Conservation (phyloP, 2,888 invertebrate species). For the Papilio protenor region DNA sequence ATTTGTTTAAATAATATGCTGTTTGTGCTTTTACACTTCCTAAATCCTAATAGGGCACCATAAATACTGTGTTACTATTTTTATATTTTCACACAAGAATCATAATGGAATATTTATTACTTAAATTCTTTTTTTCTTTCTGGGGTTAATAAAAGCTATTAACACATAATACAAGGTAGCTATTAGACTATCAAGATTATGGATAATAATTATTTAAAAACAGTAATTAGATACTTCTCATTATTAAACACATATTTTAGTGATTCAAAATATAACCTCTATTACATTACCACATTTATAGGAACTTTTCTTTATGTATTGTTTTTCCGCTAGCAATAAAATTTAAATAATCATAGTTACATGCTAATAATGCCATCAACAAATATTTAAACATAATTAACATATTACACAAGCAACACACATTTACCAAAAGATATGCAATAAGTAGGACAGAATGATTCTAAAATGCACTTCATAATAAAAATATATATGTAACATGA, state of each 20-base stretch:
- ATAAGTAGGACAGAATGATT: slow-evolving; percentile 12
- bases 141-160: no score
- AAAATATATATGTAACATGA: slow-evolving; percentile 39
- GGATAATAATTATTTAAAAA: not conserved
- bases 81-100: not conserved
- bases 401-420: not conserved
- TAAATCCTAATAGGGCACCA: not conserved
- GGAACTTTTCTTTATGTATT: not conserved
- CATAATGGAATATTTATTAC: no score
- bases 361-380: not conserved
- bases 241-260: not conserved
- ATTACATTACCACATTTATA: not conserved
- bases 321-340: not conserved
- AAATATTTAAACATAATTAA: not conserved
- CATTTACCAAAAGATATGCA: not conserved
- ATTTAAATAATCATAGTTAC: not conserved
- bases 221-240: not conserved
- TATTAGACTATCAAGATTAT: not conserved
- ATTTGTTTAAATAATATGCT: not conserved
- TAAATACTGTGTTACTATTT: not conserved
- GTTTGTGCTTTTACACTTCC: not conserved
- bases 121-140: no score
- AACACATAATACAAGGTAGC: not conserved
- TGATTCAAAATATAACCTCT: not conserved
- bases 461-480: slow-evolving; percentile 2